Evolutionary conservation across 2,888 invertebrate species (phyloP).

Genomic region (Uloborus plumipes): DNA sequence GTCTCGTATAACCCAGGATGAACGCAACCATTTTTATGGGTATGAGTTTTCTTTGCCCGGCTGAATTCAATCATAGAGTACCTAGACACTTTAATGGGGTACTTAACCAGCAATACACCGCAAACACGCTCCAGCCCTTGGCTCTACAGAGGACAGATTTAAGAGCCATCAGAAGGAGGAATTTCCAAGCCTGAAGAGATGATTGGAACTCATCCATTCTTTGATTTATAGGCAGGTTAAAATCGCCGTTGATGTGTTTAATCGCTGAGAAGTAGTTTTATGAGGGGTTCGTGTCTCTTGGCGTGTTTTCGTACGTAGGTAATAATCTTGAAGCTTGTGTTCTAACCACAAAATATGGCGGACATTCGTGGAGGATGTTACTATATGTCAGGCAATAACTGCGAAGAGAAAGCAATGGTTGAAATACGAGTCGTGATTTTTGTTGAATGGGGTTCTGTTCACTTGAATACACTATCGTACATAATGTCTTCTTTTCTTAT

Average conservation of each 20-base stretch:
- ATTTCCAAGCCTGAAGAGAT: constrained; percentile 8
- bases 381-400: too few relatives aligned
- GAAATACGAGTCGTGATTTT: too few relatives aligned
- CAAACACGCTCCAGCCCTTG: constrained; percentile 8
- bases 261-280: constrained; percentile 1
- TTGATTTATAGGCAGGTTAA: constrained; percentile 9
- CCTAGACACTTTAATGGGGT: constrained; percentile 2
- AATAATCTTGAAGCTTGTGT: too few relatives aligned
- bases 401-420: too few relatives aligned
- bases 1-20: constrained; percentile 35
- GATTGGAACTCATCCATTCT: background rate
- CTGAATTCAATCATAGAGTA: constrained; percentile 28
- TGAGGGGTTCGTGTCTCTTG: background rate
- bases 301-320: too few relatives aligned
- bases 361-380: too few relatives aligned
- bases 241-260: constrained; percentile 6
- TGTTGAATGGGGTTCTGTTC: too few relatives aligned
- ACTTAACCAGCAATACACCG: background rate
- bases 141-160: constrained; percentile 14
- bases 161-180: constrained; percentile 12
- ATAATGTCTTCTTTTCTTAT: too few relatives aligned
- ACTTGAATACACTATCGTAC: too few relatives aligned
- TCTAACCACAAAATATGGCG: too few relatives aligned
- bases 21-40: constrained; percentile 33
- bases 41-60: background rate